Evolutionary conservation across 2,113 vertebrate species (phyloP), one percentile per base, ranked within the genome.

Genomic region (Sander lucioperca): DNA sequence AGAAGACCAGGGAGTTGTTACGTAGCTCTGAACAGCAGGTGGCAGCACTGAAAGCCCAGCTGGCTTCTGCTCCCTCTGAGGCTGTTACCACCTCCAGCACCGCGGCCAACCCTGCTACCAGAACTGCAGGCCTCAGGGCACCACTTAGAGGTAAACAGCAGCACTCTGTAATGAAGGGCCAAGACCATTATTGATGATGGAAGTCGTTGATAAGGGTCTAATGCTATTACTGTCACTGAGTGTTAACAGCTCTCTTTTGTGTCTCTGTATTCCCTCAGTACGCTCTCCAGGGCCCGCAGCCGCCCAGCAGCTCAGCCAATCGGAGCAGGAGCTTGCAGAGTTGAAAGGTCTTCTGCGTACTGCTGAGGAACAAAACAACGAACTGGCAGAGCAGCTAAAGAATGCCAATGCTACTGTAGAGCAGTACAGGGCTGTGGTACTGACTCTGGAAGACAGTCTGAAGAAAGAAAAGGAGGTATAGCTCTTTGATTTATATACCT

Each of bases 401-500:
- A 99, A 94, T 76, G 95, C 96, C 68, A 95, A 95, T 48, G 95
- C 93, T 83, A 97, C 95, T 2, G 96, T 99, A 71, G 98, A 98
- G 56, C 97, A 98, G 83, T 99, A 99, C 86, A 95, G 96, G 64
- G 93, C 95, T 5, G 96, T 99, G 95, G 97, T 98, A 19, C 96
- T 97, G 47, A 96, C 96, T 77, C 93, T 99, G 83, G 98, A 99
- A 85, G 98, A 99, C 74, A 98, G 96, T 19, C 94, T 99, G 39
- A 98, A 97, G 89, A 99, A 98, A 79, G 97, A 99, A 82, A 99
- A 98, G 78, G 97, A 98, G 96, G 98, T 98, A 87, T 1, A 11
- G 1, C 43, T 67, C 18, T 10, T 43, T 27, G 3, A 15, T 69
- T 25, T 15, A 1, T 21, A 56, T 15, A 7, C 10, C 2, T 62